Conservation (phyloP, 1,140 invertebrate genomes). For the Platyscapa corneri region DNA sequence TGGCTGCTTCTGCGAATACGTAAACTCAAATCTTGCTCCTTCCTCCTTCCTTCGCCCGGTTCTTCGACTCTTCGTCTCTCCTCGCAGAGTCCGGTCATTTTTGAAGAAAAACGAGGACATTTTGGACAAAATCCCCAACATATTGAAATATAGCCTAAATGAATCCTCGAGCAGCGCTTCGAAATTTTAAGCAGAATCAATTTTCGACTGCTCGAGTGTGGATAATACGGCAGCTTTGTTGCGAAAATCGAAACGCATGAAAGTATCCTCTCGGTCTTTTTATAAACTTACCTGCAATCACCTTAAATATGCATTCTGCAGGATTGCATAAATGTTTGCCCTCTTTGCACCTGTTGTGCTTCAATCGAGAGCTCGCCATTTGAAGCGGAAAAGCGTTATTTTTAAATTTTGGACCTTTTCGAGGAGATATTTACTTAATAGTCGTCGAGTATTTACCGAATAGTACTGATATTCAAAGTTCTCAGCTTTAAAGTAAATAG, state of each 20-base stretch:
- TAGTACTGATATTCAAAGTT: no score
- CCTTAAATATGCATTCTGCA: no score
- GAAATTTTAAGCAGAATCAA: background rate
- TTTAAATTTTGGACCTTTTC: no score
- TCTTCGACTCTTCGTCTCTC: conserved; percentile 25
- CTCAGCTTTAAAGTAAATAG: no score
- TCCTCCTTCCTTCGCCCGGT: conserved; percentile 16
- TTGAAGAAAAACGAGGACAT: background rate
- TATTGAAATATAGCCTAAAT: background rate
- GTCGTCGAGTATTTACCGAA: no score
- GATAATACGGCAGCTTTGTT: background rate
- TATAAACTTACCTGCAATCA: no score
- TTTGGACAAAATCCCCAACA: background rate
- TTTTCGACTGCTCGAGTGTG: background rate
- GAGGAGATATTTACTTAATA: no score
- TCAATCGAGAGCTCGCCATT: no score
- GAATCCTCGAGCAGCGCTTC: background rate
- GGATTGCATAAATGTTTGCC: no score
- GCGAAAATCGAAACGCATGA: background rate
- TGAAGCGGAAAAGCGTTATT: no score
- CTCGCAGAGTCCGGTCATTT: background rate
- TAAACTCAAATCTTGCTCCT: conserved; percentile 52
- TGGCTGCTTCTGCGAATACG: conserved; percentile 51
- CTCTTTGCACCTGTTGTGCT: no score
- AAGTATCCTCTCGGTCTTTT: background rate